Evolutionary conservation across 2,888 invertebrate species (phyloP).

Genomic region (Vanessa cardui): DNA sequence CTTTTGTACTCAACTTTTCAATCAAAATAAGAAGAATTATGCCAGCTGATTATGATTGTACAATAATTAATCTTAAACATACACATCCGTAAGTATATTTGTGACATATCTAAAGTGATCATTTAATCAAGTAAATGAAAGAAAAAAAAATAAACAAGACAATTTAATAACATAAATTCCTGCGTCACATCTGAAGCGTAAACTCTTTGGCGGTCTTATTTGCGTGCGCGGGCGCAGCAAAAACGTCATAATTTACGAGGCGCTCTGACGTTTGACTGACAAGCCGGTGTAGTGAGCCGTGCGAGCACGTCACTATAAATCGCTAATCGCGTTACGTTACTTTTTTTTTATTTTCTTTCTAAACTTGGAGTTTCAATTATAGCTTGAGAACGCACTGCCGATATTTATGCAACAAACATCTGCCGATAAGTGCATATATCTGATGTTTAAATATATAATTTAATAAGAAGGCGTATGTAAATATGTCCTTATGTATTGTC

Average conservation of each 20-base stretch:
- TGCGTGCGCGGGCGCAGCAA: conserved; percentile 69
- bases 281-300: conserved; percentile 48
- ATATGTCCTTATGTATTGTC: not conserved
- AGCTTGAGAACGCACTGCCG: conserved; percentile 17
- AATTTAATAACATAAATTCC: not conserved
- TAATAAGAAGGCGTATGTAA: not conserved
- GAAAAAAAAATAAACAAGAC: not conserved
- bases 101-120: not conserved
- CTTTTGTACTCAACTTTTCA: too few species aligned
- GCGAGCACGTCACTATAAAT: conserved; percentile 31
- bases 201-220: conserved; percentile 49
- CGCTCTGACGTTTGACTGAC: conserved; percentile 63
- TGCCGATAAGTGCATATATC: not conserved
- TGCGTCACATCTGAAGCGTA: conserved; percentile 15
- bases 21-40: too few species aligned
- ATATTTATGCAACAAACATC: conserved; percentile 13
- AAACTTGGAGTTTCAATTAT: conserved; percentile 29
- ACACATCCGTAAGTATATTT: too few species aligned
- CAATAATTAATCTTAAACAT: too few species aligned
- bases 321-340: conserved; percentile 24
- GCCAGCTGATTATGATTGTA: too few species aligned
- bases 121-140: not conserved
- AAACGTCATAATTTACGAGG: conserved; percentile 66
- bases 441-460: not conserved
- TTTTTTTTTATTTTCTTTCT: conserved; percentile 26